A percentile compares a stretch with the other conserved stretches of the same genome.
These are phyloP conservation scores for Dasypolia templi DNA, from an alignment of 2,888 invertebrate species.

Conservation along the genomic window DNA sequence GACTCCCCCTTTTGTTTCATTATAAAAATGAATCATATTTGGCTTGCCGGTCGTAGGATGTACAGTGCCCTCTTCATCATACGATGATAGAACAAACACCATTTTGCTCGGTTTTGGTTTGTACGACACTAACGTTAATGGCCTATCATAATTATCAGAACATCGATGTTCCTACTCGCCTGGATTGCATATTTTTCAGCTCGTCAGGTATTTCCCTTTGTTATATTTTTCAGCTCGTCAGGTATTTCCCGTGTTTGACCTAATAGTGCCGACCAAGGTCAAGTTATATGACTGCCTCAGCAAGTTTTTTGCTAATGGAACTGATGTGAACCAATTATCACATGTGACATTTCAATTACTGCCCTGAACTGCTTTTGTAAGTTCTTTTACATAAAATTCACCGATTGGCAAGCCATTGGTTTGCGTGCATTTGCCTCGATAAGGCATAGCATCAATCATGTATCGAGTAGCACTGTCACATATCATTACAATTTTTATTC, in stretches of 20 bases:
- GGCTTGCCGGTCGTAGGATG: conserved; percentile 21
- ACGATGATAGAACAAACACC: conserved; percentile 1
- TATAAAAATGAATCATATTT: conserved; percentile 62
- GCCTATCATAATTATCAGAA: not conserved
- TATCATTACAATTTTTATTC: conserved; percentile 29
- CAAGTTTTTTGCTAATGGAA: too few species aligned
- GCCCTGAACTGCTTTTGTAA: too few species aligned
- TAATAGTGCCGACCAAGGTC: conserved; percentile 26
- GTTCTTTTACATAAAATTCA: too few species aligned
- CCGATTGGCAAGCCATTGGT: too few species aligned
- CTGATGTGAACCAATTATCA: too few species aligned
- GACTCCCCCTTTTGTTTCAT: conserved; percentile 64
- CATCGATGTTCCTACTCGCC: conserved; percentile 1
- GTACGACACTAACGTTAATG: not conserved
- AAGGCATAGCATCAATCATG: too few species aligned
- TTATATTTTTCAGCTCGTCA: too few species aligned
- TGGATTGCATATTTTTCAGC: conserved; percentile 50
- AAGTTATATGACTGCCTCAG: conserved; percentile 29
- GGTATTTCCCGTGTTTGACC: too few species aligned
- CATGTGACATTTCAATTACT: too few species aligned
- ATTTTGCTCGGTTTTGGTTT: conserved; percentile 2
- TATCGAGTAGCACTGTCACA: conserved; percentile 1
- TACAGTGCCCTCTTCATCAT: not conserved
- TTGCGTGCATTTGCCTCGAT: too few species aligned
- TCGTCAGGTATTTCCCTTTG: conserved; percentile 70